Percentiles rank a stretch among this genome's conserved stretches.
Evolutionary conservation across 2,888 invertebrate species (phyloP).

Genomic region (Onthophagus sagittarius): DNA sequence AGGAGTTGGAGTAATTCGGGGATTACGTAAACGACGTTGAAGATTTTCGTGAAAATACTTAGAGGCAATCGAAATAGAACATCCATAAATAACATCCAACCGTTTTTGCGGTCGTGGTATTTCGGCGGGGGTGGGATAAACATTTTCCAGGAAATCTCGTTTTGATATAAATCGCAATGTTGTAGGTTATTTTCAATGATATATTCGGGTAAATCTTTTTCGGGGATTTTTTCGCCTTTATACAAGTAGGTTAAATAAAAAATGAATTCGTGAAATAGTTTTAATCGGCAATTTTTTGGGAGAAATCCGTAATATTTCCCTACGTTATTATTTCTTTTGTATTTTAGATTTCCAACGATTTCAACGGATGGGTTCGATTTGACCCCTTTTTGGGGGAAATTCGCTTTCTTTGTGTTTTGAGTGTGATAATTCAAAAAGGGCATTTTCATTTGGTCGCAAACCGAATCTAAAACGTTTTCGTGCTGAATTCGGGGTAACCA

Average conservation of each 20-base stretch:
- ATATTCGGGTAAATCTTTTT: slow-evolving; percentile 16
- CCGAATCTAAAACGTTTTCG: slow-evolving; percentile 52
- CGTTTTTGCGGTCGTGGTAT: slow-evolving; percentile 55
- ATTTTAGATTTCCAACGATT: slow-evolving; percentile 12
- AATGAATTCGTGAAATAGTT: slow-evolving; percentile 63
- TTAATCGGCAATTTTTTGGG: slow-evolving; percentile 66
- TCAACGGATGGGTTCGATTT: not conserved
- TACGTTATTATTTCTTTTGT: slow-evolving; percentile 34
- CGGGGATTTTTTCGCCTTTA: slow-evolving; percentile 46
- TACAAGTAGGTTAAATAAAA: slow-evolving; percentile 63
- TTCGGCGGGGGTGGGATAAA: slow-evolving; percentile 65
- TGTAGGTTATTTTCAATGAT: slow-evolving; percentile 15
- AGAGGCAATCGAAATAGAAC: slow-evolving; percentile 66
- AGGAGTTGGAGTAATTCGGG: slow-evolving; percentile 56
- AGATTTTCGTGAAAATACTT: slow-evolving; percentile 64
- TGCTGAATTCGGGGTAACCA: slow-evolving; percentile 52
- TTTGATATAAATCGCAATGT: slow-evolving; percentile 24
- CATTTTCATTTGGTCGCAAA: slow-evolving; percentile 61
- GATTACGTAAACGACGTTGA: slow-evolving; percentile 56
- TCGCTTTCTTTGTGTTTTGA: slow-evolving; percentile 25
- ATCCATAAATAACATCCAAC: slow-evolving; percentile 70
- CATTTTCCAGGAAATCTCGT: slow-evolving; percentile 57
- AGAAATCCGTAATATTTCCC: slow-evolving; percentile 52
- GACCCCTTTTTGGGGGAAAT: not conserved
- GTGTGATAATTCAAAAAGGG: slow-evolving; percentile 46